Conservation (phyloP, 2,113 vertebrate species). For the Porphyrio hochstetteri region DNA sequence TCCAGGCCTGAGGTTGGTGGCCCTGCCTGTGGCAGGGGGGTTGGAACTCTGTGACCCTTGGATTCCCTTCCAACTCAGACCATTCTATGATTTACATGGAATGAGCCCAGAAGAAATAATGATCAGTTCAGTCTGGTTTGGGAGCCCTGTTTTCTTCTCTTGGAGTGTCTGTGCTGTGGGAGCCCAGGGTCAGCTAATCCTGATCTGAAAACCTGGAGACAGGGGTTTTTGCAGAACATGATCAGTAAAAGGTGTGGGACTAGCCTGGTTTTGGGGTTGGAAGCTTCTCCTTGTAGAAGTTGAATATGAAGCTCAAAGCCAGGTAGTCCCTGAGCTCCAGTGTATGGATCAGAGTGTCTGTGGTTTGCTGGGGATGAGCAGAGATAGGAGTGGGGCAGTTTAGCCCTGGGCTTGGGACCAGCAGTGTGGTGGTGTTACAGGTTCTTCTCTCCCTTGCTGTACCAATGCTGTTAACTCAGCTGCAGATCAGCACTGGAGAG, state of each 20-base stretch:
- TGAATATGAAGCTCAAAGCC: background rate
- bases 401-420: background rate
- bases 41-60: too few species aligned
- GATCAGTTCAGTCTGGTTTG: background rate
- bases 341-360: background rate
- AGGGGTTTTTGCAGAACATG: background rate
- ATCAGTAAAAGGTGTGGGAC: background rate
- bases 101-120: background rate
- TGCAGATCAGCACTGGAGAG: background rate
- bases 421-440: background rate
- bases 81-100: too few species aligned
- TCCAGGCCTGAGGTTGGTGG: too few species aligned
- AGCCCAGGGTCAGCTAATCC: background rate
- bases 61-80: too few species aligned
- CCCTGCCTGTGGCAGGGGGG: too few species aligned
- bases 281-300: background rate
- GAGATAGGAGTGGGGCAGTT: background rate
- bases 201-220: background rate
- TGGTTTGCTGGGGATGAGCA: background rate
- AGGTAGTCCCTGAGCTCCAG: background rate
- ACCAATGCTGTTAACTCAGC: background rate
- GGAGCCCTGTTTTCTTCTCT: background rate
- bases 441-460: background rate
- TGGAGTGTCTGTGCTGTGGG: accelerated
- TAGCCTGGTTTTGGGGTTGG: background rate